These are phyloP conservation scores for Alethe diademata DNA, from an alignment of 2,113 vertebrate species.

Conservation along the genomic window DNA sequence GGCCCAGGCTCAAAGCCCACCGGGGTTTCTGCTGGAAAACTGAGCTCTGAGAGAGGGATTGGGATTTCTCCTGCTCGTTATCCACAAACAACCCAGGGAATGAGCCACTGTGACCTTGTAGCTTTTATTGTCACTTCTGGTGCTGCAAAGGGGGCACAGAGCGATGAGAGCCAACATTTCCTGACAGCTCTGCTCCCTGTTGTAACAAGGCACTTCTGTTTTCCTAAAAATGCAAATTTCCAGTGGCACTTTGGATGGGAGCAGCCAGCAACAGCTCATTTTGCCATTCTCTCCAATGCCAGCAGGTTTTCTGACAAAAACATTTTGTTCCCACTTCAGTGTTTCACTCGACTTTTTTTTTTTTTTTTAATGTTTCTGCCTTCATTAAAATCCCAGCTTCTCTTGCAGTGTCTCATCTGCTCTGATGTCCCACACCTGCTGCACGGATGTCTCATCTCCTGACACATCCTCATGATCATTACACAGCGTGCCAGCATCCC, in stretches of 20 bases:
- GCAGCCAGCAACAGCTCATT: not conserved
- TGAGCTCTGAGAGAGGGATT: not conserved
- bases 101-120: not conserved
- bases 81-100: not conserved
- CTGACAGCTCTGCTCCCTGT: fast-evolving
- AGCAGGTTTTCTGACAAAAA: not conserved
- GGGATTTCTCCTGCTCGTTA: not conserved
- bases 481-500: not conserved
- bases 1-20: not conserved
- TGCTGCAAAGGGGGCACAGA: not conserved
- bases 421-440: not conserved
- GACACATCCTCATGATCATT: not conserved
- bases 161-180: not conserved
- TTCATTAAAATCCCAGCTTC: not conserved
- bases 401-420: not conserved
- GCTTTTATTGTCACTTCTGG: not conserved
- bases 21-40: not conserved
- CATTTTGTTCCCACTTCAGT: not conserved
- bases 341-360: not conserved
- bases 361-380: not conserved
- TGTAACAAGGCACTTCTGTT: not conserved
- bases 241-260: not conserved
- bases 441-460: not conserved
- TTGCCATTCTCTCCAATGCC: not conserved
- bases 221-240: not conserved